phyloP scores from a whole-genome alignment of 2,797 vertebrate species.

The Tapirus indicus region DNA sequence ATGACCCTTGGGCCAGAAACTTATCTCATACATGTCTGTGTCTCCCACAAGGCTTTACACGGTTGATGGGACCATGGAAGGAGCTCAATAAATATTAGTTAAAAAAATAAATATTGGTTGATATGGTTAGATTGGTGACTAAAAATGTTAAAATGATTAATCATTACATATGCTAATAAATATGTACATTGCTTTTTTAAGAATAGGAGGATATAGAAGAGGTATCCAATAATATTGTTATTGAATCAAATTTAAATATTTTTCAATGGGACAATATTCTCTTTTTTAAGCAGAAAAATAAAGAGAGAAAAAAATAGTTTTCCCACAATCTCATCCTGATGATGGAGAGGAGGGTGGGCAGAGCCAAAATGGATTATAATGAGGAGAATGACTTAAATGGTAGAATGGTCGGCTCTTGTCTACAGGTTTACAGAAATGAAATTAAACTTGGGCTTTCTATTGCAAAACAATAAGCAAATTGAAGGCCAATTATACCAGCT shows the following conservation, averaged over 20 bases:
- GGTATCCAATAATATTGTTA: background rate
- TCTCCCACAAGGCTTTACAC: background rate
- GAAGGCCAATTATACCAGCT: conserved; percentile 90
- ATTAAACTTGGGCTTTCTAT: conserved; percentile 89
- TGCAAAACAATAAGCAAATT: conserved; percentile 90
- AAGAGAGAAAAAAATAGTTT: conserved; percentile 54
- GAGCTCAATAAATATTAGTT: background rate
- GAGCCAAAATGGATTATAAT: conserved; percentile 73
- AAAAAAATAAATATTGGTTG: background rate
- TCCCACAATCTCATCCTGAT: conserved; percentile 75
- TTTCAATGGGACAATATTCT: background rate
- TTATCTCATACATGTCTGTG: background rate
- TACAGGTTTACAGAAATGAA: conserved; percentile 88
- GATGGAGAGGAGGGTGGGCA: conserved; percentile 66
- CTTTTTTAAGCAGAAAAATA: conserved; percentile 27
- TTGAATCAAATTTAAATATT: conserved; percentile 57
- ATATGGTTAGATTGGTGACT: background rate
- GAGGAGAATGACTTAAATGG: conserved; percentile 83
- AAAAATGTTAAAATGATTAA: background rate
- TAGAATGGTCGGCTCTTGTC: conserved; percentile 84
- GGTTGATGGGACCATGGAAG: background rate
- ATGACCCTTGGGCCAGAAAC: background rate
- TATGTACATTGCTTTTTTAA: background rate
- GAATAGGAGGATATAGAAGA: background rate
- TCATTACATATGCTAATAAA: background rate